Evolutionary conservation across 2,888 invertebrate genomes (phyloP), one percentile per base, ranked within the genome.

Genomic region (Gortyna flavago): DNA sequence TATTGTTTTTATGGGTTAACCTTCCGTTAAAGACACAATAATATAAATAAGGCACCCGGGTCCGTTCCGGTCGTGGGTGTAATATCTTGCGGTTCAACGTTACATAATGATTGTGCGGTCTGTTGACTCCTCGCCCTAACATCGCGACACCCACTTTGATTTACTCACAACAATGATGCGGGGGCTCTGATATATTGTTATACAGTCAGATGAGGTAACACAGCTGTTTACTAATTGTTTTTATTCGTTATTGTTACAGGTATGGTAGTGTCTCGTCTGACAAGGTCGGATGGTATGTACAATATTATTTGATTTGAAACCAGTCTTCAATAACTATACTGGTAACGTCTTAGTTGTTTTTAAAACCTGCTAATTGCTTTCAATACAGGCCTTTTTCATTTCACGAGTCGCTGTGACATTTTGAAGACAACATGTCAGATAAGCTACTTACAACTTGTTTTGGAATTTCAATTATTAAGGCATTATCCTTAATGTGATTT

Each of bases 211-310:
- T 95, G 95, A 95, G 92, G 94, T 93, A 93, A 92, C 89, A 83
- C 86, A 88, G 89, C 91, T 93, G 91, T 93, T 93, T 93, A 94
- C 92, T 95, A 94, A 96, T 95, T 95, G 93, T 93, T 94, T 93
- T 93, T 94, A 93, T 95, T 94, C 92, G 87, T 92, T 91, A 94
- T 95, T 96, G 95, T 96, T 95, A 90, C 94, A 94, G 94, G 95
- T 96, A 95, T 92, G 94, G 92, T 89, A 81, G 88, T 70, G 87
- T 91, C 89, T 90, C 87, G 77, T 88, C 85, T 84, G 80, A 85
- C 91, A 89, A 91, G 93, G 90, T 90, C 89, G 87, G 73, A 81
- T 79, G 77, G 79, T 72, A 79, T 79, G 79, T 83, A 61, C 78
- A 68, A 67, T 75, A 75, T 66, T 59, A 72, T 76, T 62, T 38